These are phyloP conservation scores for Drosophila murphyi DNA, from an alignment of 1,140 invertebrate species.

Conservation along the genomic window DNA sequence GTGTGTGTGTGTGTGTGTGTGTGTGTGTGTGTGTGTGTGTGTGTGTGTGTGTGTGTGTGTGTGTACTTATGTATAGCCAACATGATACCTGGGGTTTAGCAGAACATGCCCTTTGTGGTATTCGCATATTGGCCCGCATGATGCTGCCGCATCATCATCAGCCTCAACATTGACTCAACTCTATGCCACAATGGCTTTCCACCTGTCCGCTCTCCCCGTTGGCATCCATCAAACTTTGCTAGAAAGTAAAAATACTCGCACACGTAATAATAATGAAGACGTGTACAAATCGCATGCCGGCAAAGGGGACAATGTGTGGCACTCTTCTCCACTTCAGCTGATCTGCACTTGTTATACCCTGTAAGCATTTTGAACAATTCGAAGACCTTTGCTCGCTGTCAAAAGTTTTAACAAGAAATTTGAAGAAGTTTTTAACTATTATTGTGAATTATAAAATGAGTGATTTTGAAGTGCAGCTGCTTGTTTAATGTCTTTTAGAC, in stretches of 20 bases:
- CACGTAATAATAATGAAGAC: conserved; percentile 34
- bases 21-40: not conserved
- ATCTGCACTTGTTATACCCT: not conserved
- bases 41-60: not conserved
- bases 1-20: not conserved
- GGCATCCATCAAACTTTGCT: not conserved
- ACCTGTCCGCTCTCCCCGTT: not conserved
- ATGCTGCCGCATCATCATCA: conserved; percentile 1
- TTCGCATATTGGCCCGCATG: conserved; percentile 13
- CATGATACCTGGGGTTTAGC: conserved; percentile 12
- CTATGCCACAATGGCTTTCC: not conserved
- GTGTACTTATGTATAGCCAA: not conserved
- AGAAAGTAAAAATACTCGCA: conserved; percentile 33
- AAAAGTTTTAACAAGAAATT: too few species aligned
- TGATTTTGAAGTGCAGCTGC: too few species aligned
- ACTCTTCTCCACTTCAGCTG: not conserved
- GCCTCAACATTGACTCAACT: not conserved
- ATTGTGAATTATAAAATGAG: too few species aligned
- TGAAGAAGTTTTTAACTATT: too few species aligned
- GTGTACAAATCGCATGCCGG: conserved; percentile 3
- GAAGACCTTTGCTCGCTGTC: too few species aligned
- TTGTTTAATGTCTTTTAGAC: too few species aligned
- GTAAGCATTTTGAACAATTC: not conserved
- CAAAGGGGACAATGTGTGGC: not conserved
- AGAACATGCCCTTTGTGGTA: conserved; percentile 7